Conservation (phyloP, 2,888 invertebrate genomes). For the Azorinus chamasolen region DNA sequence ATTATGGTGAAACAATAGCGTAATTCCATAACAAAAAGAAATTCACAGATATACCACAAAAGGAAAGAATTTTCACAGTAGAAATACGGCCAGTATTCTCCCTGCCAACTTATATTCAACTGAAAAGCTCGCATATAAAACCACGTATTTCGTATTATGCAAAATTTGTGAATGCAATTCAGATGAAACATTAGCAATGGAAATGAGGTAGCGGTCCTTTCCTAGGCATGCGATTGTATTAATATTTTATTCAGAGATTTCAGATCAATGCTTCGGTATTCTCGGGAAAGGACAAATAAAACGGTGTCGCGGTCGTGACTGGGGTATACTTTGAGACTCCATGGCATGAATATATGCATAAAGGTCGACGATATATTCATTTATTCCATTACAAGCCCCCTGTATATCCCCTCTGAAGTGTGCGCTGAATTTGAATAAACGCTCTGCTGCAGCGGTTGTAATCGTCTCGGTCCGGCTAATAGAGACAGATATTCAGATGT, state of each 20-base stretch:
- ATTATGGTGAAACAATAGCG: no score
- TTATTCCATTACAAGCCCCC: constrained; percentile 58
- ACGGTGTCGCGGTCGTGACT: constrained; percentile 64
- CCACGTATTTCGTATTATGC: constrained; percentile 66
- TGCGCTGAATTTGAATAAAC: constrained; percentile 65
- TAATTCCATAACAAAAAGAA: no score
- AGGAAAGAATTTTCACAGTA: no score
- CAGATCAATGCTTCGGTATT: constrained; percentile 59
- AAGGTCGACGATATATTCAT: constrained; percentile 64
- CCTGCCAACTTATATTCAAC: constrained; percentile 52
- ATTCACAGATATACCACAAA: no score
- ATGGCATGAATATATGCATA: constrained; percentile 67
- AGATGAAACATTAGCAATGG: constrained; percentile 69
- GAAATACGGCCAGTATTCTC: constrained; percentile 12
- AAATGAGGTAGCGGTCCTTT: constrained; percentile 61
- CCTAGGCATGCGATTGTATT: constrained; percentile 66
- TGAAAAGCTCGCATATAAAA: constrained; percentile 64
- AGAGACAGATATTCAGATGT: constrained; percentile 1
- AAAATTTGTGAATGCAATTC: constrained; percentile 68
- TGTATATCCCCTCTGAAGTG: constrained; percentile 47
- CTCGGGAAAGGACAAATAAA: constrained; percentile 66
- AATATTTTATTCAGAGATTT: constrained; percentile 68
- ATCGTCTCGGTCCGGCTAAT: constrained; percentile 14
- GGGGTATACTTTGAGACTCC: constrained; percentile 64
- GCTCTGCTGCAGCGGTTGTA: constrained; percentile 29